Evolutionary conservation across 2,888 invertebrate species (phyloP).

Genomic region (Carterocephalus palaemon): DNA sequence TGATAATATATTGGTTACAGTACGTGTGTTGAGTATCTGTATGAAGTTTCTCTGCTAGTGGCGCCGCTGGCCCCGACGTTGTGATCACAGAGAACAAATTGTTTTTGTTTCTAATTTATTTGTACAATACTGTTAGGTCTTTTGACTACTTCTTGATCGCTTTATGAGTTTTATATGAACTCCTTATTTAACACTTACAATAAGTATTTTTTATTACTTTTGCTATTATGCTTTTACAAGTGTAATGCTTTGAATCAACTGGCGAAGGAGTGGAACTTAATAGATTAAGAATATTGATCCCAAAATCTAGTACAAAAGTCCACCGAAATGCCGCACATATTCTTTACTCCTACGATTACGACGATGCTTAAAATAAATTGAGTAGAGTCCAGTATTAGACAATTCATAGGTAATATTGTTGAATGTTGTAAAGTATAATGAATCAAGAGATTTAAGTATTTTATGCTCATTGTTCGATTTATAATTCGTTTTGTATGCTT

Average conservation of each 20-base stretch:
- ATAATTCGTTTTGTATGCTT: slow-evolving; percentile 34
- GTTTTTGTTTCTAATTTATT: slow-evolving; percentile 79
- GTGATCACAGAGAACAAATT: slow-evolving; percentile 75
- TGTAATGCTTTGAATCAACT: slow-evolving; percentile 24
- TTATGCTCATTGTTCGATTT: slow-evolving; percentile 33
- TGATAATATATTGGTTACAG: slow-evolving; percentile 63
- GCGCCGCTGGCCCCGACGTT: slow-evolving; percentile 49
- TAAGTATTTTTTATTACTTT: slow-evolving; percentile 44
- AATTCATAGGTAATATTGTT: slow-evolving; percentile 51
- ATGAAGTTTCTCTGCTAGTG: slow-evolving; percentile 46
- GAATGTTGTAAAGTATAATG: slow-evolving; percentile 42
- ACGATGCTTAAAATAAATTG: slow-evolving; percentile 12
- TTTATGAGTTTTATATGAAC: slow-evolving; percentile 41
- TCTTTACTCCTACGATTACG: slow-evolving; percentile 15
- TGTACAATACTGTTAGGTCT: slow-evolving; percentile 71
- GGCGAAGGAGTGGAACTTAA: slow-evolving; percentile 33
- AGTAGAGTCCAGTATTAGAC: slow-evolving; percentile 42
- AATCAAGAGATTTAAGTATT: slow-evolving; percentile 34
- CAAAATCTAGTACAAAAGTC: slow-evolving; percentile 61
- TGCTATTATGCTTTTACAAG: slow-evolving; percentile 29
- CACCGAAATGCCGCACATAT: slow-evolving; percentile 31
- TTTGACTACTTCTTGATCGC: slow-evolving; percentile 46
- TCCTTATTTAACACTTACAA: slow-evolving; percentile 43
- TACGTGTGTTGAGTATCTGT: slow-evolving; percentile 39
- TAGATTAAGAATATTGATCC: slow-evolving; percentile 56